Evolutionary conservation across 2,888 invertebrate species (phyloP), one percentile per base, ranked within the genome.

Genomic region (Drosophila tripunctata): DNA sequence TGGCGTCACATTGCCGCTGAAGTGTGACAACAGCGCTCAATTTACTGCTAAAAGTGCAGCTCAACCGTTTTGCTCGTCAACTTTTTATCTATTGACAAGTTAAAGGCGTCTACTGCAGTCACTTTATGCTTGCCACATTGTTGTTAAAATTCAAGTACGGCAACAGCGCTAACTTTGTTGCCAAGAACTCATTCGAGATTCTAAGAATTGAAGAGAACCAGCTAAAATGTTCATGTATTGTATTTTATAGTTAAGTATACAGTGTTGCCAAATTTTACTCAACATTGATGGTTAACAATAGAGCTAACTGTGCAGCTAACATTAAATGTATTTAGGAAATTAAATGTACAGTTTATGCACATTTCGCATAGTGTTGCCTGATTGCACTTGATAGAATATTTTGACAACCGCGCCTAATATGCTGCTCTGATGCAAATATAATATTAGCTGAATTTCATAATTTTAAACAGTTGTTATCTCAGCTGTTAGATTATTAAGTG

Each of bases 11-110:
- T 24, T 30, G 43, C 14, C 14, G n/a, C 24, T 47, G 67, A 61
- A 72, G 45, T 54, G 54, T 33, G 68, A 48, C 70, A 71, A 57
- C 70, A 33, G 14, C 15, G 68, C 56, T 12, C 14, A n/a, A 12
- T 36, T 36, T 36, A 17, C 17, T 15, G 35, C 36, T 48, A 17
- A 36, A 36, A 36, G 17, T 2, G 5, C 17, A 17, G 2, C n/a
- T 17, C 7, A 33, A 21, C 14, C 12, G 12, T 45, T 3, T n/a
- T 4, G 19, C 15, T 4, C 8, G 7, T 30, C 31, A n/a, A n/a
- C n/a, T n/a, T 19, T 38, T 38, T 38, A n/a, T 38, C 6, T n/a
- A 19, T 38, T 19, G 14, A 43, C 24, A 10, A 24, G 24, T 21
- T n/a, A 15, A 33, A 31, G 8, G 45, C 31, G 14, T 12, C 2